Evolutionary conservation across 1,140 invertebrate species (phyloP), one percentile per base, ranked within the genome.

Genomic region (Subanguina moxae): DNA sequence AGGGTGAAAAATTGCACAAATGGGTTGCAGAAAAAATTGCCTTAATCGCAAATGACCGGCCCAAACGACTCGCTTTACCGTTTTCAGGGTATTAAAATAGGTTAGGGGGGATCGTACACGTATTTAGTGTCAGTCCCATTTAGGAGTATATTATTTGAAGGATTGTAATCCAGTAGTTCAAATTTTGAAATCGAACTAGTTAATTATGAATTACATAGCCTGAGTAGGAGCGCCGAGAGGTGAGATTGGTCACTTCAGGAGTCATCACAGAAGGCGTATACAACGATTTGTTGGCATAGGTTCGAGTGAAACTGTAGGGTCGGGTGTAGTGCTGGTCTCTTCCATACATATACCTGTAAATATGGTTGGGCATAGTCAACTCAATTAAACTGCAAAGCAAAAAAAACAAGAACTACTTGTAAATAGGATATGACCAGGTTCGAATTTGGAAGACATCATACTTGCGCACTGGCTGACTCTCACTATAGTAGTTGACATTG

Each of bases 351-450:
- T 76, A 76, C 58, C 76, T 75, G 56, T 19, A 11, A 66, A 42
- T 19, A 30, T 11, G 21, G 11, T 13, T 11, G 9, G 19, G 57
- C 57, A 21, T 58, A 11, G 19, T 19, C 19, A 58, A 11, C 11
- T 58, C 57, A 58, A 11, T n/a, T n/a, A 17, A 46, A 46, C 30
- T 8, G 59, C 23, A 62, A 46, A 46, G 15, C 15, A 46, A 46
- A 15, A 46, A 15, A 46, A 46, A 46, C 21, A n/a, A 46, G 28
- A 64, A 66, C 23, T 62, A 78, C 75, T 76, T 76, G 56, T 78
- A 73, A 64, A 76, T 76, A 15, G 75, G 75, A 58, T 76, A 76
- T 13, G 75, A 74, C 72, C 75, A 76, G n/a, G 75, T 76, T 11
- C 75, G 61, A 7, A 77, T 48, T 64, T 78, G 76, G 43, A 76